Conservation (phyloP, 1,140 invertebrate species). For the Drosophila mayri region DNA sequence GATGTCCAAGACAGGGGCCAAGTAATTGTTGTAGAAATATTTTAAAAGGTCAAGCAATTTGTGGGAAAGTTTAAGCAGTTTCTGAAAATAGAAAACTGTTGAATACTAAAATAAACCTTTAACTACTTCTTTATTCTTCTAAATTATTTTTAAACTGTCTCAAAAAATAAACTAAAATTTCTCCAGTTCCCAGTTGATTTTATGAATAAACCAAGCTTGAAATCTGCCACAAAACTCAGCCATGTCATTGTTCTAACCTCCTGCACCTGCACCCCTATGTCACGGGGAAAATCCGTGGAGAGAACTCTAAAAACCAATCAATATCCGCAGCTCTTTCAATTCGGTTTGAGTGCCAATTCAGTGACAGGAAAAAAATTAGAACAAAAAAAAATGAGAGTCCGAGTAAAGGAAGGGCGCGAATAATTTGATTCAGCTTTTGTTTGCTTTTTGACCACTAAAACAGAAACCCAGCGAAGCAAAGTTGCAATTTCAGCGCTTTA, state of each 20-base stretch:
- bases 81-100: neutral
- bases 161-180: neutral
- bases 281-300: constrained; percentile 5
- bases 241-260: constrained; percentile 1
- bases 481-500: constrained; percentile 1
- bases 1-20: neutral
- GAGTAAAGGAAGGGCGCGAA: constrained; percentile 7
- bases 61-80: neutral
- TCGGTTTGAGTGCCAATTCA: constrained; percentile 32
- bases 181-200: no score
- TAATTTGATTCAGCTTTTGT: constrained; percentile 49
- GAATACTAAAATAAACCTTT: neutral
- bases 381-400: constrained; percentile 5
- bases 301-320: constrained; percentile 44
- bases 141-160: neutral
- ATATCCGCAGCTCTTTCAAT: constrained; percentile 40
- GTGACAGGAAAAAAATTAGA: constrained; percentile 16
- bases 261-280: neutral
- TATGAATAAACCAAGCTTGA: neutral
- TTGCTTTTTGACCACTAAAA: constrained; percentile 8
- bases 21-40: neutral
- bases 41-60: neutral
- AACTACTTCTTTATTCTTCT: neutral
- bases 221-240: constrained; percentile 5
- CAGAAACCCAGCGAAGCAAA: constrained; percentile 1